A percentile compares a stretch with the other conserved stretches of the same genome.
Evolutionary conservation across 2,888 invertebrate species (phyloP).

Genomic region (Pseudolycoriella hygida): DNA sequence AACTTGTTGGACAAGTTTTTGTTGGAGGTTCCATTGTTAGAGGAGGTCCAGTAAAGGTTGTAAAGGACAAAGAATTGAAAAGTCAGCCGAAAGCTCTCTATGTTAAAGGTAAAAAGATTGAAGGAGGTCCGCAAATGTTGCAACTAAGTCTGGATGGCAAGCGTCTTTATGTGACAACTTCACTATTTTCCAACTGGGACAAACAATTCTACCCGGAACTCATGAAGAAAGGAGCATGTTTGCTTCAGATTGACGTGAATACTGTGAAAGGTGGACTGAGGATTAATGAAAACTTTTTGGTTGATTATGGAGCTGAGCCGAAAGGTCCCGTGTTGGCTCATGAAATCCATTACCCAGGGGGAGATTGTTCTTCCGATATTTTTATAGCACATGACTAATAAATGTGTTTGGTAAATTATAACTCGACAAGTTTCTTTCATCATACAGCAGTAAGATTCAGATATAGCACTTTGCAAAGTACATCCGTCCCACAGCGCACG

Average conservation of each 20-base stretch:
- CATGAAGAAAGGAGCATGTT: slow-evolving; percentile 39
- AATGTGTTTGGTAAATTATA: no score
- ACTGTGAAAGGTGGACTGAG: slow-evolving; percentile 72
- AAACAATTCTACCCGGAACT: slow-evolving; percentile 83
- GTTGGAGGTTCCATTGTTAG: slow-evolving; percentile 66
- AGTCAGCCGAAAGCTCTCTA: slow-evolving; percentile 46
- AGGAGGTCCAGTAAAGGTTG: slow-evolving; percentile 53
- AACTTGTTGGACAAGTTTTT: slow-evolving; percentile 60
- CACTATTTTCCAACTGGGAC: slow-evolving; percentile 86
- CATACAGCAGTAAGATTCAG: no score
- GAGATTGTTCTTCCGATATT: slow-evolving; percentile 92
- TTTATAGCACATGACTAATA: slow-evolving; percentile 55
- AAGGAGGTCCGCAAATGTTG: slow-evolving; percentile 90
- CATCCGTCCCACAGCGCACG: no score
- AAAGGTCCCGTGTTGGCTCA: slow-evolving; percentile 81
- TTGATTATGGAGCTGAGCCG: slow-evolving; percentile 80
- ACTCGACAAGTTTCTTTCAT: no score
- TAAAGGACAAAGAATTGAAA: slow-evolving; percentile 57
- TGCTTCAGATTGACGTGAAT: slow-evolving; percentile 63
- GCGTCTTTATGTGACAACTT: slow-evolving; percentile 78
- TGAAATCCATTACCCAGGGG: slow-evolving; percentile 96
- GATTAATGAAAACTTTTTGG: slow-evolving; percentile 68
- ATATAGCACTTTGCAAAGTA: no score
- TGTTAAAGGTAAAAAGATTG: slow-evolving; percentile 58
- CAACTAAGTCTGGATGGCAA: slow-evolving; percentile 91